phyloP scores from a whole-genome alignment of 2,113 vertebrate species.

The Axis porcinus region DNA sequence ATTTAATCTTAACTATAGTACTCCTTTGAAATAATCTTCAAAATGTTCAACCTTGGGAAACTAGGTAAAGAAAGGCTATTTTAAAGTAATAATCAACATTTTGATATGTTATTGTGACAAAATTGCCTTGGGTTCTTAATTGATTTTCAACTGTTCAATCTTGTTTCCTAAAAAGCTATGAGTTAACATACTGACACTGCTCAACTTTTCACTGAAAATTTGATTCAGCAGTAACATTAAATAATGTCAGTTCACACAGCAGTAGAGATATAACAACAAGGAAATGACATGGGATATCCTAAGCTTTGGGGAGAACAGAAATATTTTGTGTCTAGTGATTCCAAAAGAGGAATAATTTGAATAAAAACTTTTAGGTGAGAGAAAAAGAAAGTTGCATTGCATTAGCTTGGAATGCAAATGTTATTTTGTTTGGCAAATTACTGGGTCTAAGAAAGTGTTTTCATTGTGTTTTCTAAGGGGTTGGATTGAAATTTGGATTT shows the following conservation, averaged over 20 bases:
- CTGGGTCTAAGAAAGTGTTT: conserved; percentile 46
- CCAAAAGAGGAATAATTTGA: conserved; percentile 61
- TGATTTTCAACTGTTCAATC: conserved; percentile 47
- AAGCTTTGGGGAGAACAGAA: conserved; percentile 18
- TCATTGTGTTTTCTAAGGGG: conserved; percentile 55
- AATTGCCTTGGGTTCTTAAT: conserved; percentile 12
- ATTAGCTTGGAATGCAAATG: conserved; percentile 54
- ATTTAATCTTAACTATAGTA: not conserved
- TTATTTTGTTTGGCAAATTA: conserved; percentile 76
- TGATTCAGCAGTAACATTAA: not conserved
- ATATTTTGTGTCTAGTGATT: conserved; percentile 55
- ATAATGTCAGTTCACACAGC: conserved; percentile 3
- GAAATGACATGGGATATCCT: not conserved
- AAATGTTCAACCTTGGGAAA: conserved; percentile 9
- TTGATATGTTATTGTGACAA: not conserved
- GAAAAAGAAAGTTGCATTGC: conserved; percentile 33
- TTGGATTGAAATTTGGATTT: conserved; percentile 60
- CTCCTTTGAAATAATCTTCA: conserved; percentile 1
- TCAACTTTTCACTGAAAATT: conserved; percentile 29
- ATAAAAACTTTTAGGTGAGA: conserved; percentile 59
- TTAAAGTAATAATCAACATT: conserved; percentile 4
- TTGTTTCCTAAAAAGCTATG: not conserved
- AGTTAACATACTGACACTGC: not conserved
- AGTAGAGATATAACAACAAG: not conserved
- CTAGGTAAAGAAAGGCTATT: not conserved